Percentiles rank a stretch among this genome's conserved stretches.
phyloP scores from a whole-genome alignment of 2,888 invertebrate species.

The Craniophora ligustri region DNA sequence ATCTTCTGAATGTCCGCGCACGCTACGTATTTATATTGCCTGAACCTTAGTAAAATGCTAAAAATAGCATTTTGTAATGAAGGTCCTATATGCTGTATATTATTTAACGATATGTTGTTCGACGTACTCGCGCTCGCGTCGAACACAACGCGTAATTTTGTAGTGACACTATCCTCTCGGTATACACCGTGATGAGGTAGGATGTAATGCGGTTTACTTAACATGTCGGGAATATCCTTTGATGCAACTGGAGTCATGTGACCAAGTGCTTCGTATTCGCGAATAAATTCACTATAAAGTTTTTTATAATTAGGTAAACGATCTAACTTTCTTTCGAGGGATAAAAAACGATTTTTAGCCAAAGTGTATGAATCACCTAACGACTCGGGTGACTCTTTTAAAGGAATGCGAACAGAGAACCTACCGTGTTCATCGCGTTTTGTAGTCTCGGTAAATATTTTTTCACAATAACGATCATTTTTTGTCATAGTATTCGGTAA shows the following conservation, averaged over 20 bases:
- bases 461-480: constrained; percentile 4
- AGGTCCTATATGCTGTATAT: constrained; percentile 10
- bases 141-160: background rate
- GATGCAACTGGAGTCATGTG: constrained; percentile 1
- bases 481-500: background rate
- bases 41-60: constrained; percentile 4
- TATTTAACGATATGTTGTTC: constrained; percentile 9
- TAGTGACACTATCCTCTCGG: constrained; percentile 4
- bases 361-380: background rate
- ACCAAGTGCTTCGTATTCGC: constrained; percentile 3
- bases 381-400: background rate
- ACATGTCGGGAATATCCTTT: background rate
- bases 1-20: no score
- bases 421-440: constrained; percentile 3
- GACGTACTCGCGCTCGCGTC: constrained; percentile 2
- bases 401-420: constrained; percentile 5
- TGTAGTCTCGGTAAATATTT: constrained; percentile 1
- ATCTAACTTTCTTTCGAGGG: constrained; percentile 4
- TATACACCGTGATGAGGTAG: constrained; percentile 10
- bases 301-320: constrained; percentile 5
- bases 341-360: constrained; percentile 7
- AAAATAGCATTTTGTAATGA: constrained; percentile 17
- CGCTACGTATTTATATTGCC: constrained; percentile 11
- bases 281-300: constrained; percentile 2
- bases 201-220: constrained; percentile 6